Conservation (phyloP, 2,797 vertebrate genomes). For the Morus bassanus region DNA sequence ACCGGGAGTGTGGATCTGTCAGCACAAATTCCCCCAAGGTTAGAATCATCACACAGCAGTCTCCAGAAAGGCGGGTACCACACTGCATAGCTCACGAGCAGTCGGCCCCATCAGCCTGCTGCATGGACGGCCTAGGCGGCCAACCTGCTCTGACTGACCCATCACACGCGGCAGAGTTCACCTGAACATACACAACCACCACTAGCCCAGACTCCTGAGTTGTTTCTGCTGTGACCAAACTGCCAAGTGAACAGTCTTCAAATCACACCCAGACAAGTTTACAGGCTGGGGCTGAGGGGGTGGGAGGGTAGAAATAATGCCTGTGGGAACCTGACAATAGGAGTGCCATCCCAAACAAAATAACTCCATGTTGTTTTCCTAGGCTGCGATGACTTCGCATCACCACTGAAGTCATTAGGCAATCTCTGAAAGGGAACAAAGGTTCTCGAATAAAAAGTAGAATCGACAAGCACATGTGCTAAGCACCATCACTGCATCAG, state of each 20-base stretch:
- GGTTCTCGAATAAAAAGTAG: rapidly evolving
- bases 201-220: too few relatives aligned
- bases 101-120: not conserved
- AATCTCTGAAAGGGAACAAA: not conserved
- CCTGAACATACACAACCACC: not conserved
- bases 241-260: not conserved
- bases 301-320: not conserved
- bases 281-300: not conserved
- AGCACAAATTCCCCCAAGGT: not conserved
- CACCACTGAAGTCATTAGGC: rapidly evolving
- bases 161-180: not conserved
- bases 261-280: not conserved
- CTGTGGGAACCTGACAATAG: not conserved
- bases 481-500: not conserved
- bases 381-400: not conserved
- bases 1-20: not conserved
- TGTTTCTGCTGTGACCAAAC: not conserved
- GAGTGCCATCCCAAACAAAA: not conserved
- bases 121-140: rapidly evolving
- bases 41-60: not conserved
- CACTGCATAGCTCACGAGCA: not conserved
- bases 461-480: not conserved
- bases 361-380: not conserved
- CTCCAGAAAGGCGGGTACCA: not conserved
- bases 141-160: not conserved